Evolutionary conservation across 2,797 vertebrate genomes (phyloP).

Genomic region (Pipistrellus pipistrellus): DNA sequence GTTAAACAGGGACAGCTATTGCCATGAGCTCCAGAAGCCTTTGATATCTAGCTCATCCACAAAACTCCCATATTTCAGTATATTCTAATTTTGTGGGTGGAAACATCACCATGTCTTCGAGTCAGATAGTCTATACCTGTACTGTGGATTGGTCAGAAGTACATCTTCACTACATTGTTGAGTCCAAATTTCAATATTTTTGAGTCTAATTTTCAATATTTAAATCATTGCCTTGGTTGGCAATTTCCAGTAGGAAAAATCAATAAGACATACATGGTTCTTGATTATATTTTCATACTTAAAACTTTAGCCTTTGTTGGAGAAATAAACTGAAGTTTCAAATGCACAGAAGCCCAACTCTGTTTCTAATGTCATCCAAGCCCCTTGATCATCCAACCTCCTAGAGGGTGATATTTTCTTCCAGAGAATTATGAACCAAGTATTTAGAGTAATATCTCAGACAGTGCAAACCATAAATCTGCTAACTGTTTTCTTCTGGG

Average conservation of each 20-base stretch:
- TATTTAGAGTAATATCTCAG: slow-evolving; percentile 73
- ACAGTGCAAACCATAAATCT: slow-evolving; percentile 63
- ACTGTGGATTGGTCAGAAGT: background rate
- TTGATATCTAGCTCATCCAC: background rate
- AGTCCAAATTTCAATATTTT: background rate
- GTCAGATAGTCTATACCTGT: background rate
- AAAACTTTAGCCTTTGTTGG: background rate
- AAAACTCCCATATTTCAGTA: background rate
- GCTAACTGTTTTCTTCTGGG: slow-evolving; percentile 72
- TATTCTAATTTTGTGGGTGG: background rate
- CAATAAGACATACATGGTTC: background rate
- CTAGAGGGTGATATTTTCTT: slow-evolving; percentile 56
- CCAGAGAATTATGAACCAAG: slow-evolving; percentile 64
- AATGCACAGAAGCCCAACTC: background rate
- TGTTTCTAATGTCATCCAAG: background rate
- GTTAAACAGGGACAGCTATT: background rate
- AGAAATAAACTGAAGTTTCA: background rate
- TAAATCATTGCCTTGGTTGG: background rate
- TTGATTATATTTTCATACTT: background rate
- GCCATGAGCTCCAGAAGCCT: slow-evolving; percentile 4
- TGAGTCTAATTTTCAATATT: background rate
- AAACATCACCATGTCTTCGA: background rate
- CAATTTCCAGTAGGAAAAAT: background rate
- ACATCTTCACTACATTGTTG: background rate
- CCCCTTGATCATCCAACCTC: background rate